A percentile compares a stretch with the other conserved stretches of the same genome.
Evolutionary conservation across 2,888 invertebrate genomes (phyloP).

Genomic region (Galerucella pusilla): DNA sequence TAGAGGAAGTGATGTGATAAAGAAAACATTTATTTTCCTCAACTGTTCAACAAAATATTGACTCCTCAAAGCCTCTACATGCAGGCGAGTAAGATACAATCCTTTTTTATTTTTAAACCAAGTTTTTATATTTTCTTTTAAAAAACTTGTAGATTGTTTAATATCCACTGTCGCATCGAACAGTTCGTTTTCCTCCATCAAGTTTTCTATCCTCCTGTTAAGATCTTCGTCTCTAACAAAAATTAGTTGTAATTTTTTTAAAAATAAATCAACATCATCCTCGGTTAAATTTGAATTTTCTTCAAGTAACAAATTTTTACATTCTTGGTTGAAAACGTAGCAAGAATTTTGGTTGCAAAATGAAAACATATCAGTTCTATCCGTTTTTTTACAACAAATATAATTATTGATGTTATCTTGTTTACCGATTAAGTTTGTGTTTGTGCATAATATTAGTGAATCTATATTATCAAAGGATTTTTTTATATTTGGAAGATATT

Average conservation of each 20-base stretch:
- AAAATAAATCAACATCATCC: neutral
- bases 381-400: neutral
- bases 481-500: conserved; percentile 4
- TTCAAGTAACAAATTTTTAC: neutral
- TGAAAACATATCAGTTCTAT: neutral
- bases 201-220: neutral
- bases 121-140: neutral
- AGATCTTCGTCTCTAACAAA: neutral
- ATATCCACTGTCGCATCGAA: neutral
- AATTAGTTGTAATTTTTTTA: neutral
- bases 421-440: neutral
- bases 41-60: neutral
- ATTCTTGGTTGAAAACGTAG: neutral
- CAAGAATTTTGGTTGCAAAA: neutral
- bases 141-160: neutral
- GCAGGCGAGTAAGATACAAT: neutral
- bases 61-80: neutral
- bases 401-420: neutral
- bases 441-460: conserved; percentile 5
- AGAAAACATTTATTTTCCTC: neutral
- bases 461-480: neutral
- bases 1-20: neutral
- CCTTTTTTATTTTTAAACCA: conserved; percentile 8
- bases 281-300: conserved; percentile 3
- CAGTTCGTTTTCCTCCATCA: neutral